These are phyloP conservation scores for Balaeniceps rex DNA, from an alignment of 2,113 vertebrate species.

Conservation along the genomic window DNA sequence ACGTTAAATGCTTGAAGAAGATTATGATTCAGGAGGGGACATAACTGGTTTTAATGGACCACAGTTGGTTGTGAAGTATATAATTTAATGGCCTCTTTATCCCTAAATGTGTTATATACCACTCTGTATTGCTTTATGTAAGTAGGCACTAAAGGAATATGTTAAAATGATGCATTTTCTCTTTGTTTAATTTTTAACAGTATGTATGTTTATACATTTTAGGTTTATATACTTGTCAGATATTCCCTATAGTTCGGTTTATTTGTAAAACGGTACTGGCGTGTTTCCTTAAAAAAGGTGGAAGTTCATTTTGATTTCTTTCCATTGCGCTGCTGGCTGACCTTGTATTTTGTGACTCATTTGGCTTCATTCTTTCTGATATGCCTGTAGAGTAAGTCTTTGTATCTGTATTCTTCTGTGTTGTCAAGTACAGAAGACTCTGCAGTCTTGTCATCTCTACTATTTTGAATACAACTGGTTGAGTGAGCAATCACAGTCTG, in stretches of 20 bases:
- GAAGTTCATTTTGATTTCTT: constrained; percentile 30
- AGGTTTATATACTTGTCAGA: not conserved
- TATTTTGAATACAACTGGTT: constrained; percentile 6
- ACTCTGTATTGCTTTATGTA: not conserved
- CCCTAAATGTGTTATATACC: not conserved
- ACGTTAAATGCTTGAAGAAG: not conserved
- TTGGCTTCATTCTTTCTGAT: constrained; percentile 18
- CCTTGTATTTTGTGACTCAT: constrained; percentile 25
- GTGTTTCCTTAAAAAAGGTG: constrained; percentile 9
- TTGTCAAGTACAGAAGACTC: not conserved
- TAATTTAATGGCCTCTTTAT: not conserved
- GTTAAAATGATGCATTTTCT: not conserved
- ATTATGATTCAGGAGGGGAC: not conserved
- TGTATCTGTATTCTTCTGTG: not conserved
- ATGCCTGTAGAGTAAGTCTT: constrained; percentile 11
- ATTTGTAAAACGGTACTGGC: not conserved
- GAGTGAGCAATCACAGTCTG: not conserved
- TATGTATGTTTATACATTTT: not conserved
- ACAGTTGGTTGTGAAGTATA: not conserved
- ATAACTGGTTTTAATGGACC: not conserved
- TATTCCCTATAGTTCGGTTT: not conserved
- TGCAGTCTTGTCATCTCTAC: not conserved
- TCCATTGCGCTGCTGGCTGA: constrained; percentile 13
- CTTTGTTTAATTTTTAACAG: constrained; percentile 2
- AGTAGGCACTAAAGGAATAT: not conserved